These are phyloP conservation scores for Lypha dubia DNA, from an alignment of 2,888 invertebrate genomes.

Conservation along the genomic window DNA sequence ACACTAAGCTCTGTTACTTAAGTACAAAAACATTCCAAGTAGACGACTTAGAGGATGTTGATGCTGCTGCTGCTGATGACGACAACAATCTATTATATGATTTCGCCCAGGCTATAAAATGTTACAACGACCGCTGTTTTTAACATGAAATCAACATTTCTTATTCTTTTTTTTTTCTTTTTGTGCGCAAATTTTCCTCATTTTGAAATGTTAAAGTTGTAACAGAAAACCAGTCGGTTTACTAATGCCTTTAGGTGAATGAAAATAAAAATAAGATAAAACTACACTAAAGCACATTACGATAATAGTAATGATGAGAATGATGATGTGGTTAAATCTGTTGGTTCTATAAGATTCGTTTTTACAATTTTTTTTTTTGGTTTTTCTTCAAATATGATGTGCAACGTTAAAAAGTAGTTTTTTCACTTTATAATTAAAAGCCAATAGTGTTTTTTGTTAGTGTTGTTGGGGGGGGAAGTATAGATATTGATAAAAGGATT, in stretches of 20 bases:
- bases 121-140: constrained; percentile 65
- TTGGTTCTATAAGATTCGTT: constrained; percentile 12
- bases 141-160: constrained; percentile 21
- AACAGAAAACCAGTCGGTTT: constrained; percentile 66
- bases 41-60: constrained; percentile 50
- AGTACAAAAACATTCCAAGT: constrained; percentile 22
- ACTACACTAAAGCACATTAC: constrained; percentile 6
- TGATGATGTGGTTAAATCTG: constrained; percentile 37
- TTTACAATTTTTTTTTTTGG: background rate
- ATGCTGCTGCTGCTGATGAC: constrained; percentile 50
- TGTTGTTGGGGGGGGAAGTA: background rate
- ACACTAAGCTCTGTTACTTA: constrained; percentile 58
- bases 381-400: constrained; percentile 21
- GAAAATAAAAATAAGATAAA: constrained; percentile 33
- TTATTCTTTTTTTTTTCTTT: background rate
- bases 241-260: constrained; percentile 57
- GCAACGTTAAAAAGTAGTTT: constrained; percentile 25
- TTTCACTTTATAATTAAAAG: background rate
- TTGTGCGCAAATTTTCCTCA: constrained; percentile 15
- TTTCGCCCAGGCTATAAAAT: constrained; percentile 67
- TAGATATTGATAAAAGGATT: background rate
- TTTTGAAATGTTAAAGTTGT: constrained; percentile 63
- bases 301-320: constrained; percentile 6
- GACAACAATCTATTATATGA: constrained; percentile 56
- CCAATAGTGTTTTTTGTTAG: constrained; percentile 1